Base-by-base conservation (phyloP, 2,797 vertebrate species). In the Taeniopygia guttata region DNA sequence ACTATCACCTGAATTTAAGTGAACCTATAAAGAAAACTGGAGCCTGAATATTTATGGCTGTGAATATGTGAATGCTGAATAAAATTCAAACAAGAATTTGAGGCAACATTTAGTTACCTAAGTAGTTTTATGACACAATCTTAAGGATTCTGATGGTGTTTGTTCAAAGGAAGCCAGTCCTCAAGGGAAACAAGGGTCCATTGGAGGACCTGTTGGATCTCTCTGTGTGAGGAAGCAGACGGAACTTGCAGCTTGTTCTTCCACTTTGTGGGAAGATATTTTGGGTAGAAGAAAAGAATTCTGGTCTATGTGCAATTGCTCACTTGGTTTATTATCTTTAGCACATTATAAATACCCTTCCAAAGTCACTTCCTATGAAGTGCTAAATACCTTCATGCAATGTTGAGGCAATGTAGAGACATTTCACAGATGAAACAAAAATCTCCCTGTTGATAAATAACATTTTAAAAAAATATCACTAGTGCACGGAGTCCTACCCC, bases 181-280 rank as follows among this genome's bases (percentile, higher is more conserved):
- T 88, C 1, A 0, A 79, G 51, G 26, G 67, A 83, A 95, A 75
- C 66, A 93, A 82, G 85, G 93, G 62, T 81, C 58, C 42, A 60
- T 87, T 77, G 73, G 64, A 83, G 76, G 42, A 93, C 73, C 84
- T 91, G 79, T 73, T 81, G 76, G 43, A 88, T 86, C 46, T 58
- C 49, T 60, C 68, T 64, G 5, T 64, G 58, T 68, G 58, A 94
- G 56, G 87, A 72, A 95, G 73, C 85, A 96, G 91, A 95, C 23
- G 1, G 87, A 94, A 81, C n/a, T 52, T 91, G 60, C 91, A 94
- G 82, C 62, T 86, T 94, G 58, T 66, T 94, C 85, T 86, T 92
- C 58, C 76, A 78, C 77, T 85, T 51, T 58, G 72, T 77, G 25
- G 18, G 67, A 76, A 92, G 84, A 46, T 85, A 83, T 87, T 96